phyloP scores from a whole-genome alignment of 2,113 vertebrate species.

The Promerops cafer region DNA sequence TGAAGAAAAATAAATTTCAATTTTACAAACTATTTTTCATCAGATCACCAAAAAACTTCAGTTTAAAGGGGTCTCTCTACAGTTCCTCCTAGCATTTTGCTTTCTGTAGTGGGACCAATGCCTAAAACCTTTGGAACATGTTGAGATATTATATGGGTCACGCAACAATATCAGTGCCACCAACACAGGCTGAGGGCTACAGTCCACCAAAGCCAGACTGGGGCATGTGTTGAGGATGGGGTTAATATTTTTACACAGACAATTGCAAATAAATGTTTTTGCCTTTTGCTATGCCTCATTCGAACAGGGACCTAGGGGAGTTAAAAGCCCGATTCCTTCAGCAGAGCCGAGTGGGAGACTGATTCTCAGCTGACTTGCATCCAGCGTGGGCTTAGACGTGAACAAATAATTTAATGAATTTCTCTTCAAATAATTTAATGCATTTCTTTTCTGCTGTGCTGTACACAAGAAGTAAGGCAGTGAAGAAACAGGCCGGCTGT shows the following conservation, averaged over 20 bases:
- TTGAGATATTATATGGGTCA: rapidly evolving
- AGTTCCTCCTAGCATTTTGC: not conserved
- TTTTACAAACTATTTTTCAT: not conserved
- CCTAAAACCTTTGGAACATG: not conserved
- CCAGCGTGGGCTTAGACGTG: not conserved
- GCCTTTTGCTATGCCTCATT: not conserved
- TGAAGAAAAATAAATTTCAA: not conserved
- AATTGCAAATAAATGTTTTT: not conserved
- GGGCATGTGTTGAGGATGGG: rapidly evolving
- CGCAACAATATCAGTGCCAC: not conserved
- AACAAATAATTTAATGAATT: not conserved
- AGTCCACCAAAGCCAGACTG: not conserved
- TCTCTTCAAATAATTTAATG: not conserved
- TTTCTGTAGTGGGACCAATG: not conserved
- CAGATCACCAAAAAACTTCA: not conserved
- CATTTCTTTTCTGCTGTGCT: not conserved
- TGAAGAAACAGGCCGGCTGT: not conserved
- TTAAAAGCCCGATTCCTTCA: not conserved
- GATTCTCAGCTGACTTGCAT: not conserved
- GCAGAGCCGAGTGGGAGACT: not conserved
- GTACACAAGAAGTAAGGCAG: not conserved
- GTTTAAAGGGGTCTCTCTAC: not conserved
- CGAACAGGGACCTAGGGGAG: not conserved
- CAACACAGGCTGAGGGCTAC: not conserved
- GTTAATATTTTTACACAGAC: not conserved